These are phyloP conservation scores for Xenentodon cancila DNA, from an alignment of 2,797 vertebrate genomes.

Conservation along the genomic window DNA sequence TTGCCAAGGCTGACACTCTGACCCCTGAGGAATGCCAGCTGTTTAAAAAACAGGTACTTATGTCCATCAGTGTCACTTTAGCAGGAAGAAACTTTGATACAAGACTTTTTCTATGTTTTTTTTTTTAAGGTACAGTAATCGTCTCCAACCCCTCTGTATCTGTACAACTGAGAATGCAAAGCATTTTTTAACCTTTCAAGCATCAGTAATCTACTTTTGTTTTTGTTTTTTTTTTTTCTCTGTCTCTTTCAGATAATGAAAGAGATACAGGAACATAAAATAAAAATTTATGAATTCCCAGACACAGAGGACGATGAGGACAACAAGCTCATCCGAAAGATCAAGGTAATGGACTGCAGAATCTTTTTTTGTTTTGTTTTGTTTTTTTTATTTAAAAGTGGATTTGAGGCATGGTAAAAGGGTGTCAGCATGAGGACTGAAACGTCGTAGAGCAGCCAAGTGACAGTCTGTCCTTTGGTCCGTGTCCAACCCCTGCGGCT, in stretches of 20 bases:
- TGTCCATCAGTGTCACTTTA: no score
- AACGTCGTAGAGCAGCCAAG: no score
- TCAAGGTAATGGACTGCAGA: slow-evolving; percentile 75
- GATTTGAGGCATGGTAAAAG: not conserved
- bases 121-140: not conserved
- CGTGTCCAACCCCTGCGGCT: no score
- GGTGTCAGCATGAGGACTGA: not conserved
- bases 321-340: slow-evolving; percentile 85
- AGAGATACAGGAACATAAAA: slow-evolving; percentile 88
- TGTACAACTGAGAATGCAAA: no score
- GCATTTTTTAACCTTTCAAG: no score
- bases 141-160: no score
- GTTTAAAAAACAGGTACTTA: slow-evolving; percentile 85
- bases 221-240: not conserved
- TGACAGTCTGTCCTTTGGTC: no score
- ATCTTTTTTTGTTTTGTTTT: not conserved
- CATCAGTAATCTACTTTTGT: not conserved
- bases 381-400: not conserved
- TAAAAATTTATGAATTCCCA: slow-evolving; percentile 87
- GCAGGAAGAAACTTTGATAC: no score
- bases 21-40: slow-evolving; percentile 87
- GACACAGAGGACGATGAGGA: slow-evolving; percentile 86
- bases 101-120: not conserved
- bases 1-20: slow-evolving; percentile 86
- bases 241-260: slow-evolving; percentile 82